phyloP scores from a whole-genome alignment of 2,888 invertebrate genomes.

The Eupithecia subfuscata region DNA sequence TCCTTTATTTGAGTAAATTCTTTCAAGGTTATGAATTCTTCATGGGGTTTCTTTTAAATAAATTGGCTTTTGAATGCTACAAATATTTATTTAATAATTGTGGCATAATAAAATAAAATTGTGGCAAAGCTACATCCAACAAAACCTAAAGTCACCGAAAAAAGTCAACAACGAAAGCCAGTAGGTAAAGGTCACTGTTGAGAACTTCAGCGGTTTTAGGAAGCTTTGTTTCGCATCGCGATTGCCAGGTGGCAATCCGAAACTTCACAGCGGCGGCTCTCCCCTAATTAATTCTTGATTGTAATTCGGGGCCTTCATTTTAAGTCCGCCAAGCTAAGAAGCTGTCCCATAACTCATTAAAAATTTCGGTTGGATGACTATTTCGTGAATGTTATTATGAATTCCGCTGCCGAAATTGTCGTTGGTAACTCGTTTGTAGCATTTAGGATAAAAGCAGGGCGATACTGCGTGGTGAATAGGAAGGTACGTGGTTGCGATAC shows the following conservation, averaged over 20 bases:
- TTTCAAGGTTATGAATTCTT: too few species aligned
- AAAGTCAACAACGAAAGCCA: background rate
- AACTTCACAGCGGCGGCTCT: slow-evolving; percentile 64
- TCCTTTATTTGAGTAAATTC: too few species aligned
- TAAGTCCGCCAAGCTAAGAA: slow-evolving; percentile 49
- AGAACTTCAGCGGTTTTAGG: background rate
- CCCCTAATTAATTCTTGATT: slow-evolving; percentile 69
- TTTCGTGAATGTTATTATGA: slow-evolving; percentile 56
- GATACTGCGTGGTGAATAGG: too few species aligned
- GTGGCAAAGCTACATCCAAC: background rate
- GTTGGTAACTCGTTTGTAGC: slow-evolving; percentile 4
- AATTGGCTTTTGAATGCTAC: too few species aligned
- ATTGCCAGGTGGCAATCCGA: slow-evolving; percentile 64
- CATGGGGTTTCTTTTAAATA: too few species aligned
- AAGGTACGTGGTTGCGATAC: too few species aligned
- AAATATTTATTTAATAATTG: too few species aligned
- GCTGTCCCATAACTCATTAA: slow-evolving; percentile 59
- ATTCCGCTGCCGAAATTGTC: slow-evolving; percentile 45
- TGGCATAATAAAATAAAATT: too few species aligned
- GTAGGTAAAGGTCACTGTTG: background rate
- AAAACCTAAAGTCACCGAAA: background rate
- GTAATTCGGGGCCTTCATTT: slow-evolving; percentile 58
- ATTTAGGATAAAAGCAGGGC: background rate
- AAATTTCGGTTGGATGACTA: slow-evolving; percentile 56
- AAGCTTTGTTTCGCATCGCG: slow-evolving; percentile 55